These are phyloP conservation scores for Acrocera orbiculus DNA, from an alignment of 2,888 invertebrate genomes.

Conservation along the genomic window DNA sequence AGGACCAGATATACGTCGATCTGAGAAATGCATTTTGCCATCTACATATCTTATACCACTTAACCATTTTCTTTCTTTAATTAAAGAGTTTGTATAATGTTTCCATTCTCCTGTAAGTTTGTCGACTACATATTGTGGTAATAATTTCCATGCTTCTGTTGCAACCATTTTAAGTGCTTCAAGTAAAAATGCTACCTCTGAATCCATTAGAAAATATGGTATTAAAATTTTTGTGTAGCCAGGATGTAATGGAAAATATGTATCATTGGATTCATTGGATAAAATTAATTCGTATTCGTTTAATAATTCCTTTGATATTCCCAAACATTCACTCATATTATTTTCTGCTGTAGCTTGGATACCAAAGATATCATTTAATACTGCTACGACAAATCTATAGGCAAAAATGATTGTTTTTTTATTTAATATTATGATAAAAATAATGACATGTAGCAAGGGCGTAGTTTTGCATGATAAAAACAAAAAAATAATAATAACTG, in stretches of 20 bases:
- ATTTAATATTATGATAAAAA: too few species aligned
- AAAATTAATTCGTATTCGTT: constrained; percentile 51
- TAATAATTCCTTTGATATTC: constrained; percentile 60
- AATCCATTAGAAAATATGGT: constrained; percentile 67
- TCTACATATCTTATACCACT: constrained; percentile 56
- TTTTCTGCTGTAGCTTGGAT: constrained; percentile 71
- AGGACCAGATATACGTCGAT: constrained; percentile 51
- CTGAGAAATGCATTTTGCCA: constrained; percentile 57
- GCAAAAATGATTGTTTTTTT: neutral
- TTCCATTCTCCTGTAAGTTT: constrained; percentile 81
- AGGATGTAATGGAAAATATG: constrained; percentile 61
- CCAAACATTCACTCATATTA: constrained; percentile 68
- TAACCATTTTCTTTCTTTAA: constrained; percentile 69
- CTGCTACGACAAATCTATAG: constrained; percentile 44
- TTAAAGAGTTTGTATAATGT: constrained; percentile 59
- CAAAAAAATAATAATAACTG: constrained; percentile 16
- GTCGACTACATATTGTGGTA: constrained; percentile 76
- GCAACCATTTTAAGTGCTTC: constrained; percentile 77
- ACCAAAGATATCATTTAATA: constrained; percentile 81
- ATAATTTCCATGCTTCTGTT: constrained; percentile 71
- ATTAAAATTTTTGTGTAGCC: constrained; percentile 74
- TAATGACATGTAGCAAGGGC: too few species aligned
- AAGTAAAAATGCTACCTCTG: constrained; percentile 62
- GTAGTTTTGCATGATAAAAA: constrained; percentile 17
- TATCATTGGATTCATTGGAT: constrained; percentile 32